phyloP scores from a whole-genome alignment of 2,113 vertebrate species.

The Columbina picui region DNA sequence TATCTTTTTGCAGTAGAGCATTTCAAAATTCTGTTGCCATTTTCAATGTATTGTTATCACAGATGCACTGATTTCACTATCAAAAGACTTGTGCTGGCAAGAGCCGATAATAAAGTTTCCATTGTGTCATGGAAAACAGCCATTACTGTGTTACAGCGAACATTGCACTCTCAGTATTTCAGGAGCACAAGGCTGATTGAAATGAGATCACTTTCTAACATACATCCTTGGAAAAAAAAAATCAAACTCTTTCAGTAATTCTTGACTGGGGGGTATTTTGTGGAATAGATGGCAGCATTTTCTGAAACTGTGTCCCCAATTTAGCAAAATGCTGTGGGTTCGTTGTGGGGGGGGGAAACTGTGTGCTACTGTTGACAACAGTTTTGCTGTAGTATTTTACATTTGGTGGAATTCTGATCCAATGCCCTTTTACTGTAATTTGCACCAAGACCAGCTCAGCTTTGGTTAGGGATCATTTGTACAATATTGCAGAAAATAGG shows the following conservation, averaged over 20 bases:
- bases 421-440: neutral
- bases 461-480: neutral
- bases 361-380: neutral
- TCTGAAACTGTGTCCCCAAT: neutral
- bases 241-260: neutral
- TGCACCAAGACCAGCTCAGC: neutral
- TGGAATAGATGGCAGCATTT: neutral
- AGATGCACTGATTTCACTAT: neutral
- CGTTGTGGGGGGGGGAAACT: neutral
- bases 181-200: neutral
- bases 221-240: neutral
- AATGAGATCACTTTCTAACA: neutral
- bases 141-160: neutral
- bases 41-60: slow-evolving; percentile 8
- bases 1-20: neutral
- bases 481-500: neutral
- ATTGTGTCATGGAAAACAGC: slow-evolving; percentile 29
- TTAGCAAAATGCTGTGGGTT: neutral
- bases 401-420: neutral
- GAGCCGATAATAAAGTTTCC: neutral
- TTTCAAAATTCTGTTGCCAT: slow-evolving; percentile 20
- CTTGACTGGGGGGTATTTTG: neutral
- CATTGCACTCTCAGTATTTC: neutral
- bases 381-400: neutral
- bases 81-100: neutral